Evolutionary conservation across 2,797 vertebrate genomes (phyloP).

Genomic region (Enteromius afrohamiltoni): DNA sequence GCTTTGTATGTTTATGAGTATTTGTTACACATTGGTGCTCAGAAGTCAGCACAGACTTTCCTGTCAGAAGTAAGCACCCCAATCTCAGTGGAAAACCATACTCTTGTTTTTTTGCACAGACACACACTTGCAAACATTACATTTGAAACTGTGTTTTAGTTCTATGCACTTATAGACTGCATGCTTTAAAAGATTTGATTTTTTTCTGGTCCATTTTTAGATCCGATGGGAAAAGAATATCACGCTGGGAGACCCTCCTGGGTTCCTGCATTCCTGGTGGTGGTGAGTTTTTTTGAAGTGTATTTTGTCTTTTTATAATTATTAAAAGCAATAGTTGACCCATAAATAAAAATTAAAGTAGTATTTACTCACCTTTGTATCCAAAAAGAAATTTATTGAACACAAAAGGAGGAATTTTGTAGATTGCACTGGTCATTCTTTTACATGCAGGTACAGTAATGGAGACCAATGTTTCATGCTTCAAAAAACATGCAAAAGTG

Average conservation of each 20-base stretch:
- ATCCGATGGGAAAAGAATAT: slow-evolving; percentile 99
- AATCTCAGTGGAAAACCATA: background rate
- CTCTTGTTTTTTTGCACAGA: background rate
- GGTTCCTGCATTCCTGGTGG: slow-evolving; percentile 99
- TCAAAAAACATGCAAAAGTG: background rate
- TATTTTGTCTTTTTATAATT: background rate
- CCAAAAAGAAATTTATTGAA: too few relatives aligned
- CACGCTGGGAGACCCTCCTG: slow-evolving; percentile 94
- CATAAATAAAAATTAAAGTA: background rate
- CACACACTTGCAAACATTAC: background rate
- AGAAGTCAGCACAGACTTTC: slow-evolving; percentile 99
- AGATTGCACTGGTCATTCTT: background rate
- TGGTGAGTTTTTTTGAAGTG: slow-evolving; percentile 83
- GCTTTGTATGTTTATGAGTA: slow-evolving; percentile 98
- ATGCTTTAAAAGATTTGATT: background rate
- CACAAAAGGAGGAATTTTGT: background rate
- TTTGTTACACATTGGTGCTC: slow-evolving; percentile 96
- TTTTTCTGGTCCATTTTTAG: slow-evolving; percentile 68
- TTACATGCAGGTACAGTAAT: background rate
- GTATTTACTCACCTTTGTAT: background rate
- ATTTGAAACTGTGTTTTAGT: background rate
- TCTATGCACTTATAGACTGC: background rate
- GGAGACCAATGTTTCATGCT: background rate
- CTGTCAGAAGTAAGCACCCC: slow-evolving; percentile 89
- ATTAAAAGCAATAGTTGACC: too few relatives aligned